phyloP scores from a whole-genome alignment of 2,113 vertebrate genomes.

The Thamnaconus septentrionalis region DNA sequence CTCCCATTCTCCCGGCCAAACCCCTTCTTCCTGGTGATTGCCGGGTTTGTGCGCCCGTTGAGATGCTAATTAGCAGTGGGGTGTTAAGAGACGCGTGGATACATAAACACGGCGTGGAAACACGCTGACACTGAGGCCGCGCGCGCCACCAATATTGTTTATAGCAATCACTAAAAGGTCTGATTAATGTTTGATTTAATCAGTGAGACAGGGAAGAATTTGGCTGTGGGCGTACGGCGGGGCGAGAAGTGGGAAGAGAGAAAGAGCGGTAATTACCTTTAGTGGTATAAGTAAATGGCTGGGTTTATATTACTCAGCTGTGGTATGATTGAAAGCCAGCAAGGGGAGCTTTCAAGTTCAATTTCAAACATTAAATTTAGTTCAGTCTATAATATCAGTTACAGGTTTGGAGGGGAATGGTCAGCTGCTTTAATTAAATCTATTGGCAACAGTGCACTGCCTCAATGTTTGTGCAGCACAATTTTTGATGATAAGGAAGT shows the following conservation, averaged over 20 bases:
- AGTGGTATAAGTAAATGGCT: background rate
- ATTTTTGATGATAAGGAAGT: too few species aligned
- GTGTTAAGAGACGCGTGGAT: conserved; percentile 40
- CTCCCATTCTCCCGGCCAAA: background rate
- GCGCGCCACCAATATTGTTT: too few species aligned
- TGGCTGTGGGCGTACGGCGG: conserved; percentile 26
- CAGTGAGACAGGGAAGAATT: conserved; percentile 53
- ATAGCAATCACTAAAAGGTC: conserved; percentile 50
- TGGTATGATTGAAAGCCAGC: too few species aligned
- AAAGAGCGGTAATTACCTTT: background rate
- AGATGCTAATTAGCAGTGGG: conserved; percentile 58
- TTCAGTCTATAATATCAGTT: background rate
- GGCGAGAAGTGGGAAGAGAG: conserved; percentile 17
- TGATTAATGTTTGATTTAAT: conserved; percentile 72
- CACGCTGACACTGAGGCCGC: too few species aligned
- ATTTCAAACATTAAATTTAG: too few species aligned
- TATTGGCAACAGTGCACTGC: too few species aligned
- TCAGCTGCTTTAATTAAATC: background rate
- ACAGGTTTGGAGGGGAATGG: background rate
- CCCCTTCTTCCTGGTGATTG: conserved; percentile 20
- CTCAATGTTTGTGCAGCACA: too few species aligned
- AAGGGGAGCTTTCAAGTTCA: too few species aligned
- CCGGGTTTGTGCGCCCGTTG: conserved; percentile 10
- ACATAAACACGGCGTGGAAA: conserved; percentile 56
- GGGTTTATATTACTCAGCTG: background rate